phyloP scores from a whole-genome alignment of 1,140 invertebrate species.

The Acromyrmex echinatior region DNA sequence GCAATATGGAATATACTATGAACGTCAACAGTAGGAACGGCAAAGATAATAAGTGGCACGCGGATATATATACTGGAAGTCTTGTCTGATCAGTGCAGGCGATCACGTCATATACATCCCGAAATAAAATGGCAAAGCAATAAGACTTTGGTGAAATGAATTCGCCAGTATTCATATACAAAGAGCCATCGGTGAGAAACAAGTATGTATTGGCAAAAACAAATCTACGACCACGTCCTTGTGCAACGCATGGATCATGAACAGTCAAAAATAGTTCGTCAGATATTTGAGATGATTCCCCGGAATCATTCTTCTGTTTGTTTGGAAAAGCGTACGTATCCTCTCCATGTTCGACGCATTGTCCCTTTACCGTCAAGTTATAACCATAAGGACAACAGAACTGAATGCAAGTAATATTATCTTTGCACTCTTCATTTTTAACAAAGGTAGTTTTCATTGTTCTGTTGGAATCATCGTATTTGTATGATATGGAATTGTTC shows the following conservation, averaged over 20 bases:
- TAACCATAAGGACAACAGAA: constrained; percentile 46
- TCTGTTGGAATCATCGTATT: too few species aligned
- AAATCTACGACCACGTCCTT: constrained; percentile 76
- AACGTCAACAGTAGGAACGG: constrained; percentile 87
- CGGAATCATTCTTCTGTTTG: neutral
- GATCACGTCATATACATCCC: constrained; percentile 46
- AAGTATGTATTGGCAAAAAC: constrained; percentile 86
- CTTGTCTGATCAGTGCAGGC: constrained; percentile 38
- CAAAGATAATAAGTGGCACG: constrained; percentile 86
- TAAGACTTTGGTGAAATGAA: constrained; percentile 40
- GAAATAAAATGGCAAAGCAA: constrained; percentile 65
- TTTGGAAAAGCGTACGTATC: neutral
- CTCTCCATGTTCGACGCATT: neutral
- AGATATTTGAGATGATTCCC: neutral
- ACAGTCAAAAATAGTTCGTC: constrained; percentile 21
- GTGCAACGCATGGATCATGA: constrained; percentile 55
- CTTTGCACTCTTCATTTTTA: neutral
- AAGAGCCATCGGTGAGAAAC: constrained; percentile 86
- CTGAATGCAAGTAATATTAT: neutral
- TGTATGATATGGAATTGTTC: neutral
- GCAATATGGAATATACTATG: constrained; percentile 86
- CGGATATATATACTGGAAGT: constrained; percentile 30
- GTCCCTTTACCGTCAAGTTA: fast-evolving
- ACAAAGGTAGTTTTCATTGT: too few species aligned
- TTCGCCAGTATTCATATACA: constrained; percentile 78